A percentile compares a stretch with the other conserved stretches of the same genome.
These are phyloP conservation scores for Drosophila bipectinata DNA, from an alignment of 1,140 invertebrate genomes.

Conservation along the genomic window DNA sequence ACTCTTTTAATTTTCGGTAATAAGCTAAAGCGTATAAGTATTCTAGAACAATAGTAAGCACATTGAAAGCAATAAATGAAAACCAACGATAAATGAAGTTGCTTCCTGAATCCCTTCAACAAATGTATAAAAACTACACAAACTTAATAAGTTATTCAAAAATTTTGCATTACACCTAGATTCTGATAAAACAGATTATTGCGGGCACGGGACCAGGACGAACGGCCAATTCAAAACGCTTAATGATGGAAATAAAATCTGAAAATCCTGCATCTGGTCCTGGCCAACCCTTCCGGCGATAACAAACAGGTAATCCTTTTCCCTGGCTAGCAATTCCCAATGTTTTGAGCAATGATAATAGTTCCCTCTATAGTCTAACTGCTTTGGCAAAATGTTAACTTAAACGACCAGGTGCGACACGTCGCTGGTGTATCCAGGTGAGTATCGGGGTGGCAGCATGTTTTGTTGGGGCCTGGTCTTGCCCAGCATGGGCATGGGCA, in stretches of 20 bases:
- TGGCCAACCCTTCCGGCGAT: slow-evolving; percentile 21
- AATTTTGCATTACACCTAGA: slow-evolving; percentile 39
- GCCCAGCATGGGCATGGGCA: slow-evolving; percentile 57
- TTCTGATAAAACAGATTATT: slow-evolving; percentile 48
- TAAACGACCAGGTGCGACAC: slow-evolving; percentile 89
- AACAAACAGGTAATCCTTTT: slow-evolving; percentile 35
- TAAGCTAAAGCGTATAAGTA: slow-evolving; percentile 42
- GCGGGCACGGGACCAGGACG: slow-evolving; percentile 19
- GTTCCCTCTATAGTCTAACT: slow-evolving; percentile 19
- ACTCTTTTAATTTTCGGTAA: slow-evolving; percentile 6
- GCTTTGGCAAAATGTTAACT: slow-evolving; percentile 71
- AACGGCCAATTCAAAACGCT: not conserved
- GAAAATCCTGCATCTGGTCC: slow-evolving; percentile 8
- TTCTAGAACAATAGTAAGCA: slow-evolving; percentile 39
- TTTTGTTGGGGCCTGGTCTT: slow-evolving; percentile 74
- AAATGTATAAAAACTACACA: slow-evolving; percentile 59
- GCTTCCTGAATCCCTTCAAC: slow-evolving; percentile 24
- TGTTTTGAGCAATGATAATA: slow-evolving; percentile 54
- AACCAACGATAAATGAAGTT: slow-evolving; percentile 3
- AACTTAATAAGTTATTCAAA: slow-evolving; percentile 56
- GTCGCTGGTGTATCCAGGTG: slow-evolving; percentile 88
- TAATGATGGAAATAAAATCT: not conserved
- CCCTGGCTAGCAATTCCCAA: slow-evolving; percentile 30
- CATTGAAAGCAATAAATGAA: slow-evolving; percentile 32
- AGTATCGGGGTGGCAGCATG: slow-evolving; percentile 86